Conservation (phyloP, 2,113 vertebrate species). For the Callithrix jacchus region DNA sequence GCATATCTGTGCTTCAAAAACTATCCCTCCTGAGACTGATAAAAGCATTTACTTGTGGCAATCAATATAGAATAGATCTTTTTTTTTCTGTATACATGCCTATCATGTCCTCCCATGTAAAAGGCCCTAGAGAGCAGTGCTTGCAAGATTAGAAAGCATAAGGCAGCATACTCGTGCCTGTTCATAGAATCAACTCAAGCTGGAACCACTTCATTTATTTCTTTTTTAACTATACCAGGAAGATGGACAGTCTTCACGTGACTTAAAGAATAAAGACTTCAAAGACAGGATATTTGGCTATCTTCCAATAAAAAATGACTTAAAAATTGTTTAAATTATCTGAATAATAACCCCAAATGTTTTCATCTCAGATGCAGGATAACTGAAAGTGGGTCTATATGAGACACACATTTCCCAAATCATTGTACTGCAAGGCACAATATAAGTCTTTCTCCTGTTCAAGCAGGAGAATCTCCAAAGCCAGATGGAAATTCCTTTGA, state of each 20-base stretch:
- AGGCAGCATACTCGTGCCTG: neutral
- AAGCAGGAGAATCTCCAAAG: neutral
- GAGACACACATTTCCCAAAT: neutral
- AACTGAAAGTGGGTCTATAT: neutral
- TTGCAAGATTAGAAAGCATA: neutral
- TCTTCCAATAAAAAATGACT: neutral
- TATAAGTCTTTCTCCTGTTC: neutral
- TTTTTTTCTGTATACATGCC: neutral
- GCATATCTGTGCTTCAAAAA: neutral
- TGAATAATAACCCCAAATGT: neutral
- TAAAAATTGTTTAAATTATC: constrained; percentile 22
- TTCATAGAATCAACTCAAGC: neutral
- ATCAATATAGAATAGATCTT: neutral
- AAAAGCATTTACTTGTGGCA: neutral
- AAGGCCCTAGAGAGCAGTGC: neutral
- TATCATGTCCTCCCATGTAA: neutral
- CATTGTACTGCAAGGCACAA: neutral
- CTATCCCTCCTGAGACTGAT: neutral
- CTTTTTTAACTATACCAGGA: neutral
- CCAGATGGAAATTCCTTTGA: neutral
- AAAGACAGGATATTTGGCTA: neutral
- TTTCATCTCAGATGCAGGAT: constrained; percentile 14
- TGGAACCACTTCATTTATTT: neutral
- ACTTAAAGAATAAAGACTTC: constrained; percentile 23
- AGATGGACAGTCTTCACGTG: neutral